phyloP scores from a whole-genome alignment of 2,888 invertebrate species.

The Corythucha ciliata region DNA sequence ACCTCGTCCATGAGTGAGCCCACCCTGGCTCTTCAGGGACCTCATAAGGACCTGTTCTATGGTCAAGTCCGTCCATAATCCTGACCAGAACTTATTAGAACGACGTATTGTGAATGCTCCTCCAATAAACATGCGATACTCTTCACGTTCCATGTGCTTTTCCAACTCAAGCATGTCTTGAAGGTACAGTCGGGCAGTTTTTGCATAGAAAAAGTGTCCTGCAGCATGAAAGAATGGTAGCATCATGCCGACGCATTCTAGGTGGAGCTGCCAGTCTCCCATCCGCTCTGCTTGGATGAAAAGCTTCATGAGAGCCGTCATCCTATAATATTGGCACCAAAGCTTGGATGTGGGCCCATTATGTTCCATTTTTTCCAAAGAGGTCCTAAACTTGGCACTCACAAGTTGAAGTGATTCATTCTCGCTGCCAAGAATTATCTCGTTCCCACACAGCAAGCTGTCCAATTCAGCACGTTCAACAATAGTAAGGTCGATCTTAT shows the following conservation, averaged over 20 bases:
- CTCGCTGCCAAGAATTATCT: too few relatives aligned
- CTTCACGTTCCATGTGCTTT: neutral
- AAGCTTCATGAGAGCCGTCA: slow-evolving; percentile 36
- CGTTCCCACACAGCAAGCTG: too few relatives aligned
- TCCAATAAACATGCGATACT: neutral
- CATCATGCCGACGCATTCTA: neutral
- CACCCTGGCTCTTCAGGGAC: slow-evolving; percentile 37
- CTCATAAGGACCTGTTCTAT: slow-evolving; percentile 39
- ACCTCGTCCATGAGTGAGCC: slow-evolving; percentile 32
- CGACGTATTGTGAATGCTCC: slow-evolving; percentile 11
- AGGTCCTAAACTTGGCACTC: too few relatives aligned
- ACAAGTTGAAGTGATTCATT: too few relatives aligned
- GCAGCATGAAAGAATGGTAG: neutral
- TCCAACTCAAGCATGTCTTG: slow-evolving; percentile 11
- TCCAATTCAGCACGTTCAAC: too few relatives aligned
- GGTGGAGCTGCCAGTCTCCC: neutral
- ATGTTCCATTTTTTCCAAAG: too few relatives aligned
- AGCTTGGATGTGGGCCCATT: slow-evolving; percentile 33
- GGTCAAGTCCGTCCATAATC: slow-evolving; percentile 26
- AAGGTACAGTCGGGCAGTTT: neutral
- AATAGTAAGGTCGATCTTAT: too few relatives aligned
- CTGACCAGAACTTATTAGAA: slow-evolving; percentile 9
- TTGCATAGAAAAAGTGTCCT: neutral
- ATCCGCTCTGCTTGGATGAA: too few relatives aligned
- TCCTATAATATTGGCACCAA: slow-evolving; percentile 36